Base-by-base conservation (phyloP, 2,888 invertebrate genomes). In the Coleophora deauratella region DNA sequence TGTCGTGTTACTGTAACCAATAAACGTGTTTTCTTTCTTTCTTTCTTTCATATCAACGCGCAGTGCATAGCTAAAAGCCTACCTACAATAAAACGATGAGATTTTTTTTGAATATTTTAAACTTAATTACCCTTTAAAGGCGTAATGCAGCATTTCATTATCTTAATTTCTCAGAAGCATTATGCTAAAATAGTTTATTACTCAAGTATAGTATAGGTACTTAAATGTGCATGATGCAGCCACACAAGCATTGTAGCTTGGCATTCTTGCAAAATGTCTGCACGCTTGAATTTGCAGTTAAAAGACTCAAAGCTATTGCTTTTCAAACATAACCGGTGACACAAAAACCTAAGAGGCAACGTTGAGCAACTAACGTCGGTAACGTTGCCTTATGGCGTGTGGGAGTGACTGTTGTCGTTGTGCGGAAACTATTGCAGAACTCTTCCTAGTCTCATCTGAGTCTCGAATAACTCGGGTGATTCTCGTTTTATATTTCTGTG, bases 361-460 rank as follows among this genome's bases (percentile, higher is more conserved):
- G 59, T 73, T 72, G 65, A 61, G 69, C 64, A 72, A 73, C 62
- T 46, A 21, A 21, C 21, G 21, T 21, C 21, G 21, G 21, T 21
- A 21, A 21, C 21, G 3, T 21, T 21, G 6, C 21, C 6, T 4
- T 21, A 21, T 50, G 39, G 50, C 58, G 62, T 59, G 60, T 66
- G 53, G 66, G 67, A 65, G 66, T 68, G 60, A 57, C 58, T 55
- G 31, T 62, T 66, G 60, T 59, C 60, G 61, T 59, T 59, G 62
- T 61, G 59, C 71, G 71, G 74, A 73, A 72, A 72, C 69, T 57
- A 51, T 59, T 62, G 62, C 62, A 59, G 53, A 57, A 58, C 59
- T 66, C 69, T 71, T 73, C 72, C 72, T 71, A 56, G 65, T 68
- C 55, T 54, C 59, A 57, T 59, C 49, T 47, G 38, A 55, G 46